phyloP scores from a whole-genome alignment of 2,113 vertebrate species.

The Oxyruncus cristatus region DNA sequence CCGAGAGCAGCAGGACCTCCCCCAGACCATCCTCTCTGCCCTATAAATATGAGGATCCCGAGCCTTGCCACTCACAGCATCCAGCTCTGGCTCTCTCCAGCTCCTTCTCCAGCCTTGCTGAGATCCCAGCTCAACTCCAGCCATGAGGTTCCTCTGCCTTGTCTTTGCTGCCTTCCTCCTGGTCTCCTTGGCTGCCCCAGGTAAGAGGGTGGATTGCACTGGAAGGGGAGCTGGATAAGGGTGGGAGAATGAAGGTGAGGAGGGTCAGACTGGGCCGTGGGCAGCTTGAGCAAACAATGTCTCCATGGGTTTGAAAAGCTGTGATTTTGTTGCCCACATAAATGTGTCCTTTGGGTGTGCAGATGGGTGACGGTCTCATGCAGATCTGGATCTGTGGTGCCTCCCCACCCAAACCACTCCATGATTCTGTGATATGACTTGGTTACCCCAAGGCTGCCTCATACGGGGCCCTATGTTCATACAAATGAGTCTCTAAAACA shows the following conservation, averaged over 20 bases:
- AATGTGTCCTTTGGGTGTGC: background rate
- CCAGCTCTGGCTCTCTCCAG: background rate
- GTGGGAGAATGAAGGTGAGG: background rate
- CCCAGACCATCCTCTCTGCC: background rate
- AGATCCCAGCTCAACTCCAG: background rate
- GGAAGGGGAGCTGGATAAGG: background rate
- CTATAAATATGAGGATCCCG: slow-evolving; percentile 15
- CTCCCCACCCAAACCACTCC: background rate
- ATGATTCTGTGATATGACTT: fast-evolving
- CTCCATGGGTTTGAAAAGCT: background rate
- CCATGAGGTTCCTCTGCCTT: slow-evolving; percentile 45
- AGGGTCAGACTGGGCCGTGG: background rate
- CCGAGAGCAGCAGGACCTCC: background rate
- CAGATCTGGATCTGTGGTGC: background rate
- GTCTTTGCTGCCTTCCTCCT: background rate
- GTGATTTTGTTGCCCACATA: background rate
- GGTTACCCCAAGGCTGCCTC: background rate
- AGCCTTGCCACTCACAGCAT: background rate
- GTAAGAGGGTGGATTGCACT: background rate
- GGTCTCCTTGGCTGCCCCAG: slow-evolving; percentile 19
- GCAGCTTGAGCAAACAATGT: fast-evolving
- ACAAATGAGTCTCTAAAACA: background rate
- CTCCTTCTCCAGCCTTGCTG: background rate
- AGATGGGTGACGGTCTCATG: background rate
- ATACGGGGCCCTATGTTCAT: background rate